Evolutionary conservation across 2,113 vertebrate species (phyloP).

Genomic region (Toxostoma redivivum): DNA sequence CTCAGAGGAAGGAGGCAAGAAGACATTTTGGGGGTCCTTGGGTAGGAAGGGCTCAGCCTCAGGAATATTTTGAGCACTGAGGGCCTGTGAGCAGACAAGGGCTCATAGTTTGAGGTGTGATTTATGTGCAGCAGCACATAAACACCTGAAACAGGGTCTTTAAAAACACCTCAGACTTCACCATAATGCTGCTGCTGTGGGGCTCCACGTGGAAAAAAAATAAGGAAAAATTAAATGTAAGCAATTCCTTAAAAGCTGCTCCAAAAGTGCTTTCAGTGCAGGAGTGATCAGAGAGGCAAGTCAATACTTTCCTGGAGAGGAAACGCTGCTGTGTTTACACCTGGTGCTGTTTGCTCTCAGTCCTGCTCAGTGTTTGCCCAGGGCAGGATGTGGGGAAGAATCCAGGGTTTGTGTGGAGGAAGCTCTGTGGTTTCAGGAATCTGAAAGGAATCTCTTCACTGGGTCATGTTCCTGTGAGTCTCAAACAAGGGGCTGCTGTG

Average conservation of each 20-base stretch:
- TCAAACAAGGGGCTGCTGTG: neutral
- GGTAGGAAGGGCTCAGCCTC: neutral
- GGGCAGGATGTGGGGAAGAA: neutral
- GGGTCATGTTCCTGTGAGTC: neutral
- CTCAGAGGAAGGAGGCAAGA: neutral
- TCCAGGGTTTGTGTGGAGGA: neutral
- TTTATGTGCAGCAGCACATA: neutral
- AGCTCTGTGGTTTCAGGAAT: neutral
- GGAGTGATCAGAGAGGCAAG: neutral
- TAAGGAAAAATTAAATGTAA: neutral
- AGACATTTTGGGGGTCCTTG: neutral
- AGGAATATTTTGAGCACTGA: neutral
- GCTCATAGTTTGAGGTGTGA: neutral
- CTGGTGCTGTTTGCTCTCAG: neutral
- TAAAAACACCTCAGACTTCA: neutral
- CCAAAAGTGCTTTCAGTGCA: neutral
- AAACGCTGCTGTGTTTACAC: neutral
- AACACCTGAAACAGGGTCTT: neutral
- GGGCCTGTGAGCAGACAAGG: neutral
- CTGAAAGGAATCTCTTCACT: neutral
- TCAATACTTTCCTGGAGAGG: conserved; percentile 33
- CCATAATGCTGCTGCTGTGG: conserved; percentile 7
- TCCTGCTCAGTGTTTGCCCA: neutral
- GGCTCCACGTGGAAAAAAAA: neutral
- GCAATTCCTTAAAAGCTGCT: neutral